Evolutionary conservation across 2,113 vertebrate species (phyloP).

Genomic region (Rhinoderma darwinii): DNA sequence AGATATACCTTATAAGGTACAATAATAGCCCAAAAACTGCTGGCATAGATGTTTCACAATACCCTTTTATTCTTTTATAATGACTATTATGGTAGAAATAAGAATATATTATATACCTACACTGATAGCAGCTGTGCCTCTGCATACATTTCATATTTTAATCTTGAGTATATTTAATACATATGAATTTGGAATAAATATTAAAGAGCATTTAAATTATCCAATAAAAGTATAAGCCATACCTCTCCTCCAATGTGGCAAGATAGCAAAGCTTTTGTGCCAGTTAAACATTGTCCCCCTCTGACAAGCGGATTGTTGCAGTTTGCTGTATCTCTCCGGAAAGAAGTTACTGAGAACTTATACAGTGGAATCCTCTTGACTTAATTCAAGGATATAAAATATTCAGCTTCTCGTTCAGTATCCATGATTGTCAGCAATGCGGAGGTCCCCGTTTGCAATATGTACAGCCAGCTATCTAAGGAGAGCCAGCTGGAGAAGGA

Average conservation of each 20-base stretch:
- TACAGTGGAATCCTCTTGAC: background rate
- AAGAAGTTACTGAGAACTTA: background rate
- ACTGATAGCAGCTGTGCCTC: background rate
- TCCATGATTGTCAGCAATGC: conserved; percentile 46
- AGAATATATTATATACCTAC: background rate
- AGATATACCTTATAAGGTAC: no score
- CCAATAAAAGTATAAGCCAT: conserved; percentile 49
- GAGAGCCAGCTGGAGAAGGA: conserved; percentile 39
- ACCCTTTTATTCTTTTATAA: no score
- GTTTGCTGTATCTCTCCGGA: background rate
- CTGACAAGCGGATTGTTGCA: background rate
- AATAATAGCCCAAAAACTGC: no score
- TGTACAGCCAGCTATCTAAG: conserved; percentile 29
- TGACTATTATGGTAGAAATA: no score
- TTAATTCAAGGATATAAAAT: conserved; percentile 7
- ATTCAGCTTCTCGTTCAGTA: background rate
- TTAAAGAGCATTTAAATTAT: background rate
- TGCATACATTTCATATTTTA: background rate
- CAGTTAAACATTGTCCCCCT: conserved; percentile 73
- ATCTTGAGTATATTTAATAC: background rate
- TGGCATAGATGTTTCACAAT: no score
- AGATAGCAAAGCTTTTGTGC: conserved; percentile 77
- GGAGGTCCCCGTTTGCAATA: conserved; percentile 1
- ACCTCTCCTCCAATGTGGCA: conserved; percentile 80
- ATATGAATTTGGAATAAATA: no score